Conservation (phyloP, 2,888 invertebrate genomes). For the Caenorhabditis drosophilae region DNA sequence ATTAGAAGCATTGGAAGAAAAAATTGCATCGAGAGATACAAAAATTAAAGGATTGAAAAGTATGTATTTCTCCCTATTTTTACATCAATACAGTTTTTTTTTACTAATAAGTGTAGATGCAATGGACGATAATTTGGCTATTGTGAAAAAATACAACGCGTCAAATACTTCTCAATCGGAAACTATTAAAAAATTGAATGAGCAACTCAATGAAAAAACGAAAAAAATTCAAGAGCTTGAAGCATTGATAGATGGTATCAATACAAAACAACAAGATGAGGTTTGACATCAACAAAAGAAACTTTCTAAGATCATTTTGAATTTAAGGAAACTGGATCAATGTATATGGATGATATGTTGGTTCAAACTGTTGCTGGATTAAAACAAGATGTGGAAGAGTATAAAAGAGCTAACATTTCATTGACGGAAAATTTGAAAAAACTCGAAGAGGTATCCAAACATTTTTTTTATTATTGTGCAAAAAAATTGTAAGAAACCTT, state of each 20-base stretch:
- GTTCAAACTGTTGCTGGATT: conserved; percentile 14
- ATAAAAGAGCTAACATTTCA: conserved; percentile 11
- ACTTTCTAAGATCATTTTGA: too few relatives aligned
- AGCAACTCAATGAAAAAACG: background rate
- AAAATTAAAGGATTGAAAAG: conserved; percentile 2
- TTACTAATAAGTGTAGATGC: too few relatives aligned
- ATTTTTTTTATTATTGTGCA: too few relatives aligned
- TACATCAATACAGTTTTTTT: too few relatives aligned
- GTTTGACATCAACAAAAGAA: too few relatives aligned
- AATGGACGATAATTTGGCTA: conserved; percentile 8
- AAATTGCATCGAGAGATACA: conserved; percentile 7
- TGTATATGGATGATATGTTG: conserved; percentile 18
- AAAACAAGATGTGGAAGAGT: conserved; percentile 13
- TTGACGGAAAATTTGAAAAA: conserved; percentile 10
- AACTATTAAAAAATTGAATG: background rate
- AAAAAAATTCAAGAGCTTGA: background rate
- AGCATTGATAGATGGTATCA: background rate
- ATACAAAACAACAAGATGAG: background rate
- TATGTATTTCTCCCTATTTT: too few relatives aligned
- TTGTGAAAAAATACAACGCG: conserved; percentile 2
- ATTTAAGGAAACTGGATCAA: conserved; percentile 1
- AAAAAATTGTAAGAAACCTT: too few relatives aligned
- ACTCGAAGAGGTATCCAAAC: background rate
- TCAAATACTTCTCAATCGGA: conserved; percentile 1
- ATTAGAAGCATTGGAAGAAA: background rate